Base-by-base conservation (phyloP, 1,140 invertebrate species). In the Brachionus manjavacas region DNA sequence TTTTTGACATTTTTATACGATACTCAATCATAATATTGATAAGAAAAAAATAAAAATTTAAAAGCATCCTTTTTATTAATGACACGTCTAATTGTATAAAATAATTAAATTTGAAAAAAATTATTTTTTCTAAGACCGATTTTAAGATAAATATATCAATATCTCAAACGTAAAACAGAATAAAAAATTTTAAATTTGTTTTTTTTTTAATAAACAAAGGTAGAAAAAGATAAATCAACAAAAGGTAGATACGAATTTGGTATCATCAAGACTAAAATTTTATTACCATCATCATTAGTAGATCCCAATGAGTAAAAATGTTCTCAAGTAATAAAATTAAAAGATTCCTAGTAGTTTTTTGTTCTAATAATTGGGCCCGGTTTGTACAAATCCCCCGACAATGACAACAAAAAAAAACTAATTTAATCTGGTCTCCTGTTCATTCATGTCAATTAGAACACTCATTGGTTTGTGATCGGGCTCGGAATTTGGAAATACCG, bases 361-460 rank as follows among this genome's bases (percentile, higher is more conserved):
- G 66, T 68, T 68, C 23, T 68, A 68, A 68, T 68, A 68, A 35
- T 12, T 31, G 1, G 6, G 35, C 39, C 35, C 70, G 70, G 39
- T 74, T 41, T 41, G 20, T 16, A 74, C 31, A 74, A 41, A 60
- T 60, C 52, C 52, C 20, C 7, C 4, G 14, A 52, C 12, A 31
- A 12, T 16, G 43, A 43, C 16, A 74, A 46, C n/a, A 43, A 43
- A 46, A 41, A 41, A 72, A 41, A 25, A 49, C 20, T 25, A 49
- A 76, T 49, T 49, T 49, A 76, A 25, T 76, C 20, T 49, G 9
- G 43, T 76, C 25, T 76, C 39, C 20, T 76, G 39, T 31, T 76
- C 72, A 49, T 76, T 76, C 72, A 49, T 76, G 46, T 76, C 72
- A 12, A 76, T 25, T 11, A 76, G 31, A 25, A 49, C 46, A 25